Evolutionary conservation across 1,140 invertebrate genomes (phyloP), one percentile per base, ranked within the genome.

Genomic region (Brachionus koreanus): DNA sequence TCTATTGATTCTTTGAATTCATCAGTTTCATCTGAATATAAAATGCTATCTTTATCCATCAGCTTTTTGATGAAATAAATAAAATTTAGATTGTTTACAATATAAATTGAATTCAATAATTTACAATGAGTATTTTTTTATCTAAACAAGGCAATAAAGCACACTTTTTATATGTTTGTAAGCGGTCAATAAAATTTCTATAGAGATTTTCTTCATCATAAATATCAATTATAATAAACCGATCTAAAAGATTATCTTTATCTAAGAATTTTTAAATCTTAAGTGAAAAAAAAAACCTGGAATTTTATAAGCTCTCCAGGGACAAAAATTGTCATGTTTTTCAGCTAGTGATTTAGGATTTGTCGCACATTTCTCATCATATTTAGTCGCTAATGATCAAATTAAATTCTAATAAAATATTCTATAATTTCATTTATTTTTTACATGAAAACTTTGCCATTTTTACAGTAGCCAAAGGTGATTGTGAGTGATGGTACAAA

Each of bases 401-500:
- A 25, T 37, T 49, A 61, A 29, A 77, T 19, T 75, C 16, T 33
- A 16, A 75, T n/a, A 75, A 37, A 42, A n/a, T 46, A 25, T 75
- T 46, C 5, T 12, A 19, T 19, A 43, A 1, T 23, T 13, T 9
- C 7, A 23, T 6, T 25, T 13, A n/a, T 37, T 25, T 6, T 46
- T 52, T 52, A 77, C 74, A 39, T 69, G 74, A 77, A 49, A 52
- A 49, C 16, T 77, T 77, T 46, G 19, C 42, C 29, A 57, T 49
- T 57, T 77, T 61, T 4, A 10, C 10, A 19, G 42, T 42, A 9
- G 13, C 13, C 39, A 79, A 35, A 12, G 76, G 6, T 35, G 49
- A 61, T 12, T 57, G 76, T 13, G 76, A 79, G 57, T 65, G 61
- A 79, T 79, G 76, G 13, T 79, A 79, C 12, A 57, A 61, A 23